These are phyloP conservation scores for Anableps anableps DNA, from an alignment of 2,797 vertebrate genomes.

Conservation along the genomic window DNA sequence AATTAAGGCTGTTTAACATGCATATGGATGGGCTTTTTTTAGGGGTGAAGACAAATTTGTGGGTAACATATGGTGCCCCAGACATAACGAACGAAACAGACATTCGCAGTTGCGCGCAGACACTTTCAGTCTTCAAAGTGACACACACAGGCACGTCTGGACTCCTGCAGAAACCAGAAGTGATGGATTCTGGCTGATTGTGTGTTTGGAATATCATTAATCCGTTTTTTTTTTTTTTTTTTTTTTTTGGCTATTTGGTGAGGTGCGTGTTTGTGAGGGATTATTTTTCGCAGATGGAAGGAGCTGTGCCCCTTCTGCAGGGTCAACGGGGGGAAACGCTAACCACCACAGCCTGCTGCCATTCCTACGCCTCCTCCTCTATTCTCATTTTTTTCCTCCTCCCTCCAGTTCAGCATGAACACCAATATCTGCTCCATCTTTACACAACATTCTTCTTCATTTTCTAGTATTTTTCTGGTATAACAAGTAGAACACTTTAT, in stretches of 20 bases:
- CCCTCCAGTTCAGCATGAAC: conserved; percentile 37
- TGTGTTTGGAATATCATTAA: conserved; percentile 71
- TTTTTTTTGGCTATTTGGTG: conserved; percentile 41
- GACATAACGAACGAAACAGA: conserved; percentile 69
- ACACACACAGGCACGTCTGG: conserved; percentile 40
- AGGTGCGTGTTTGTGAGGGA: conserved; percentile 57
- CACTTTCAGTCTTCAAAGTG: conserved; percentile 61
- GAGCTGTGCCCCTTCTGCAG: conserved; percentile 65
- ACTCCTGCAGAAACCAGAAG: conserved; percentile 52
- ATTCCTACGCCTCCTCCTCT: conserved; percentile 33
- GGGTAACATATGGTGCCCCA: conserved; percentile 81
- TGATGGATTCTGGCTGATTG: conserved; percentile 65
- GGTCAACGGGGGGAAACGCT: conserved; percentile 73
- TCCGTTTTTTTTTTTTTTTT: conserved; percentile 22
- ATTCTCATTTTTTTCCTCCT: conserved; percentile 11
- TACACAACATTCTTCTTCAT: conserved; percentile 12
- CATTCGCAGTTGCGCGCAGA: conserved; percentile 43
- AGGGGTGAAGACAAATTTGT: conserved; percentile 81
- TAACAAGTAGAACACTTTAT: neutral
- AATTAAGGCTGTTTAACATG: conserved; percentile 82
- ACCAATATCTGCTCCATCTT: conserved; percentile 27
- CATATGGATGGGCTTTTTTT: conserved; percentile 69
- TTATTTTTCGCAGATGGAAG: conserved; percentile 76
- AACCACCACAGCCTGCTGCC: conserved; percentile 74
- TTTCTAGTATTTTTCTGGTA: neutral